Evolutionary conservation across 2,888 invertebrate species (phyloP), one percentile per base, ranked within the genome.

Genomic region (Chymomyza amoena): DNA sequence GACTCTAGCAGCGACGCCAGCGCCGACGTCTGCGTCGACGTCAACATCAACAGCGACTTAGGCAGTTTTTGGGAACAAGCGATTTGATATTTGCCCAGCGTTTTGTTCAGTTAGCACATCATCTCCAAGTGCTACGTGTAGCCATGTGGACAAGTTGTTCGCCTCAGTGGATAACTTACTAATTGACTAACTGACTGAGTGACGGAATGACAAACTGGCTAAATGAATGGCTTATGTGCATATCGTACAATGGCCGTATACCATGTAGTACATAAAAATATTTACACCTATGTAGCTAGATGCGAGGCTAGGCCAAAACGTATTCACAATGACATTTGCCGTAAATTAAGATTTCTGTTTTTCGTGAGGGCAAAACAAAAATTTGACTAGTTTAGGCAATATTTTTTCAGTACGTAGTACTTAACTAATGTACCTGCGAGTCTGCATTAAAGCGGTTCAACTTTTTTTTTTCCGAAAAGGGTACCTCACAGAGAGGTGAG

Each of bases 51-150:
- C 59, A 15, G 6, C 59, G 59, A 28, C 4, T 25, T 39, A 54
- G 28, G 60, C 52, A 50, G 60, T 36, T 57, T 32, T 45, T 45
- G 59, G 45, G 60, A 72, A 45, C 64, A 75, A n/a, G 71, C 72
- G 64, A 68, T 68, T 70, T 72, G 57, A 54, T 73, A 66, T 81
- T 81, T 80, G 79, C 70, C 50, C 59, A 80, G 70, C 75, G 57
- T 77, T 76, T 73, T 62, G 77, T 62, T 61, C 39, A 68, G 57
- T 63, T 73, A 66, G 70, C 74, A 70, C 71, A 66, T 75, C 65
- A 54, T 54, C 54, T 54, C 54, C 50, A 18, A 28, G 18, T 57
- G 63, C 63, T 64, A 64, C 64, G 64, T 57, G 57, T 57, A 25
- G 25, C 57, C 57, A 57, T 57, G 57, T 57, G 57, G 39, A 18